phyloP scores from a whole-genome alignment of 2,113 vertebrate species.

The Catharus fuscescens region DNA sequence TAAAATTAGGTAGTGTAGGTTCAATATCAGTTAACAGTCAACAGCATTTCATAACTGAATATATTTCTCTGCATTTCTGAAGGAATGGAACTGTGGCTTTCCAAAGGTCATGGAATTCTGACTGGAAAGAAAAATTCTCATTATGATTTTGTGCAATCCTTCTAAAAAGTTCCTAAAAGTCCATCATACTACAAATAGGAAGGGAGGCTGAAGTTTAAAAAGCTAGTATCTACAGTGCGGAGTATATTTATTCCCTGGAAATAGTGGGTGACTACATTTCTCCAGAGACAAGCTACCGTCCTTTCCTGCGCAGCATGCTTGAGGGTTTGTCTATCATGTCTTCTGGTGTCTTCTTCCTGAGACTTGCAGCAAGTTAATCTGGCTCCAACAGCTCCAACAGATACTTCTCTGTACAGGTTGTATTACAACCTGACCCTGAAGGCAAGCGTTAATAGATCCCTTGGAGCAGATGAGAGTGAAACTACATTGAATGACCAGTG shows the following conservation, averaged over 20 bases:
- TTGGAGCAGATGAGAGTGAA: background rate
- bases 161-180: background rate
- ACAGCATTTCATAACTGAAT: background rate
- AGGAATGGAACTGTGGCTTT: background rate
- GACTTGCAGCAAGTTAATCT: background rate
- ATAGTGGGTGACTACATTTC: background rate
- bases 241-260: background rate
- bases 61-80: background rate
- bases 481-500: background rate
- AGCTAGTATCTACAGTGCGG: fast-evolving
- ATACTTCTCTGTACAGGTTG: background rate
- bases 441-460: too few species aligned
- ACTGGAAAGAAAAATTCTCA: background rate
- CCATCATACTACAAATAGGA: background rate
- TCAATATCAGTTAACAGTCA: background rate
- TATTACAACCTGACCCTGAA: background rate
- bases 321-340: background rate
- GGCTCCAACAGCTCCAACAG: background rate
- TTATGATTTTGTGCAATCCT: background rate
- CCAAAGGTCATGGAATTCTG: background rate
- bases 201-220: background rate
- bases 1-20: background rate
- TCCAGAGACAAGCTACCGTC: background rate
- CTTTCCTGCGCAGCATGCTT: fast-evolving
- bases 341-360: background rate